Percentiles rank a stretch among this genome's conserved stretches.
These are phyloP conservation scores for Syngnathus floridae DNA, from an alignment of 2,113 vertebrate genomes.

Conservation along the genomic window DNA sequence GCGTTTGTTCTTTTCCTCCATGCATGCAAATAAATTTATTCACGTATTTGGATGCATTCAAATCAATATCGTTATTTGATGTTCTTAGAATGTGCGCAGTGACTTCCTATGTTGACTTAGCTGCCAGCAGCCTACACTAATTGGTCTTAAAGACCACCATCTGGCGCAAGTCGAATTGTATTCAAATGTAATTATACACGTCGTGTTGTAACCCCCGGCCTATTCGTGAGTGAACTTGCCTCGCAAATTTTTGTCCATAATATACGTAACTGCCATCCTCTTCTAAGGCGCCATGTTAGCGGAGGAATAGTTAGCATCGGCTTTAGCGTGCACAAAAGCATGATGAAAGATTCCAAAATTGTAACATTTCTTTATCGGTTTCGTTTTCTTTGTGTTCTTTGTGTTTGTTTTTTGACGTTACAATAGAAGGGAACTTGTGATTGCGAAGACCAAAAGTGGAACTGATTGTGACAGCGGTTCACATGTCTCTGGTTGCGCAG, in stretches of 20 bases:
- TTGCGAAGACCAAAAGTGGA: background rate
- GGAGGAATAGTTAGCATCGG: background rate
- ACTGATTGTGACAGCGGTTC: too few species aligned
- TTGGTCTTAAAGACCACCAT: slow-evolving; percentile 10
- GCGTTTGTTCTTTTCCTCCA: background rate
- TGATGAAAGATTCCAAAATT: background rate
- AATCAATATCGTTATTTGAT: slow-evolving; percentile 1
- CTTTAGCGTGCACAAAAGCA: background rate
- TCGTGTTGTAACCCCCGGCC: background rate
- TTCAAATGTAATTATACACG: background rate
- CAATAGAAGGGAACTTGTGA: background rate
- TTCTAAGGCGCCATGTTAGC: background rate
- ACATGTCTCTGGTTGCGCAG: too few species aligned
- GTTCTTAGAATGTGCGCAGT: slow-evolving; percentile 15
- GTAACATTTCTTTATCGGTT: too few species aligned
- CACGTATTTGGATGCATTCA: background rate
- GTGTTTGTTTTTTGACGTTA: background rate
- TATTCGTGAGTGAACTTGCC: background rate
- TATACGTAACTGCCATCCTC: background rate
- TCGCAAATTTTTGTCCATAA: background rate
- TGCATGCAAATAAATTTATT: background rate
- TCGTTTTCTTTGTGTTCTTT: too few species aligned
- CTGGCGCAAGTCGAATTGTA: background rate
- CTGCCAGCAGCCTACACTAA: slow-evolving; percentile 23
- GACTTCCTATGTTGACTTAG: slow-evolving; percentile 14